Evolutionary conservation across 2,888 invertebrate genomes (phyloP).

Genomic region (Nudaria mundana): DNA sequence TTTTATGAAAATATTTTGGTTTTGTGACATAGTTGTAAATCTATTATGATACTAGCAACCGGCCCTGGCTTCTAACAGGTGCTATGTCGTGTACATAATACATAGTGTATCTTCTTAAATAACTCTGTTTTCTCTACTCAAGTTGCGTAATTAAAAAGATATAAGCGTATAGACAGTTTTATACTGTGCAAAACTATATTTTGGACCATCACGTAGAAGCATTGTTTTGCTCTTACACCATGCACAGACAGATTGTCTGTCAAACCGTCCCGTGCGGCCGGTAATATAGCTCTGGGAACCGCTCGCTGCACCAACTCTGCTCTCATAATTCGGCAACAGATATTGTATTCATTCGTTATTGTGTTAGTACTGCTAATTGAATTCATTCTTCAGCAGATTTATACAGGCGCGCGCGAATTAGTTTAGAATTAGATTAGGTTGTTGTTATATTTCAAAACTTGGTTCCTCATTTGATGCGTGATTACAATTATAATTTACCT

Average conservation of each 20-base stretch:
- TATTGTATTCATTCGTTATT: constrained; percentile 40
- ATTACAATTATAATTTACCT: neutral
- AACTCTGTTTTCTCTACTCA: too few relatives aligned
- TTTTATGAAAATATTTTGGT: too few relatives aligned
- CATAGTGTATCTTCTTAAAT: too few relatives aligned
- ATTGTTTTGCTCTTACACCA: constrained; percentile 17
- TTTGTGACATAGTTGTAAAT: too few relatives aligned
- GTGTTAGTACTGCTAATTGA: constrained; percentile 40
- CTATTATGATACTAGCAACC: too few relatives aligned
- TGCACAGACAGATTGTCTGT: constrained; percentile 49
- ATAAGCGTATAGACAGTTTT: too few relatives aligned
- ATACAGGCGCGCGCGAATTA: constrained; percentile 6
- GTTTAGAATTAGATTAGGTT: constrained; percentile 1
- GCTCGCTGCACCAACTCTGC: constrained; percentile 51
- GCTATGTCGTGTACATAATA: too few relatives aligned
- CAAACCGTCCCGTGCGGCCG: constrained; percentile 44
- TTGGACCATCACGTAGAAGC: neutral
- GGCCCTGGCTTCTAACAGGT: too few relatives aligned
- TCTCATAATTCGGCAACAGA: constrained; percentile 43
- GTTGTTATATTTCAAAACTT: neutral
- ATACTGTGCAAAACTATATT: neutral
- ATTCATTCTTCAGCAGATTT: constrained; percentile 36
- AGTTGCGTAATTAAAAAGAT: too few relatives aligned
- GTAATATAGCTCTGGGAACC: constrained; percentile 55
- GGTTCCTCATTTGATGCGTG: too few relatives aligned